Conservation (phyloP, 2,888 invertebrate species). For the Synanthedon tipuliformis region DNA sequence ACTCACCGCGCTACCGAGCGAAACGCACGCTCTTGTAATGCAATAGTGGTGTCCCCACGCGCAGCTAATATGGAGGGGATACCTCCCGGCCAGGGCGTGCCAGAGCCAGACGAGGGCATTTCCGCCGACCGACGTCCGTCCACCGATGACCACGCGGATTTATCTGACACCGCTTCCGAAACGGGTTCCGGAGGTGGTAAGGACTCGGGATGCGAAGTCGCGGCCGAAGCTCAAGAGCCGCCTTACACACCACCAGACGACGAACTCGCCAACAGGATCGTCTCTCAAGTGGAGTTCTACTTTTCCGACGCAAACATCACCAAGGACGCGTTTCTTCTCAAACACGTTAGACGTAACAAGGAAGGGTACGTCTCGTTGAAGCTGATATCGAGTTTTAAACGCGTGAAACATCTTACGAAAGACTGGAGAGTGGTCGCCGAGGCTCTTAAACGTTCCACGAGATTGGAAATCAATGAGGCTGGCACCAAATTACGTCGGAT, state of each 20-base stretch:
- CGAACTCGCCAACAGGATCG: constrained; percentile 81
- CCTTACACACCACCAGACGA: constrained; percentile 79
- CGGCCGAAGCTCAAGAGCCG: constrained; percentile 68
- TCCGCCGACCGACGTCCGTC: constrained; percentile 58
- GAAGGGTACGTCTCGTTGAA: constrained; percentile 96
- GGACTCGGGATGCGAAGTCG: constrained; percentile 77
- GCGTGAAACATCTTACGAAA: constrained; percentile 92
- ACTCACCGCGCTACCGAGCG: constrained; percentile 47
- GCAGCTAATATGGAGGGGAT: constrained; percentile 50
- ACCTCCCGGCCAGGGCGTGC: constrained; percentile 40
- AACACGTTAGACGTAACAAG: constrained; percentile 94
- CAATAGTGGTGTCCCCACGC: constrained; percentile 39
- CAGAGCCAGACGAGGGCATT: constrained; percentile 58
- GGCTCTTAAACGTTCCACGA: constrained; percentile 81
- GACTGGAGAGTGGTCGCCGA: constrained; percentile 94
- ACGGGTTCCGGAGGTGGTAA: constrained; percentile 74
- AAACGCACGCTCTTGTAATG: constrained; percentile 52
- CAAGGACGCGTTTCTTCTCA: constrained; percentile 94
- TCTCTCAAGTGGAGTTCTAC: constrained; percentile 93
- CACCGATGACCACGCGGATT: constrained; percentile 74
- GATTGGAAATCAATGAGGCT: constrained; percentile 88
- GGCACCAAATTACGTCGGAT: constrained; percentile 90
- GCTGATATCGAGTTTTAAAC: constrained; percentile 93
- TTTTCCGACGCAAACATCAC: constrained; percentile 95
- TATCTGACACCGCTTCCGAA: constrained; percentile 76